These are phyloP conservation scores for Xyrauchen texanus DNA, from an alignment of 2,113 vertebrate genomes.

Conservation along the genomic window DNA sequence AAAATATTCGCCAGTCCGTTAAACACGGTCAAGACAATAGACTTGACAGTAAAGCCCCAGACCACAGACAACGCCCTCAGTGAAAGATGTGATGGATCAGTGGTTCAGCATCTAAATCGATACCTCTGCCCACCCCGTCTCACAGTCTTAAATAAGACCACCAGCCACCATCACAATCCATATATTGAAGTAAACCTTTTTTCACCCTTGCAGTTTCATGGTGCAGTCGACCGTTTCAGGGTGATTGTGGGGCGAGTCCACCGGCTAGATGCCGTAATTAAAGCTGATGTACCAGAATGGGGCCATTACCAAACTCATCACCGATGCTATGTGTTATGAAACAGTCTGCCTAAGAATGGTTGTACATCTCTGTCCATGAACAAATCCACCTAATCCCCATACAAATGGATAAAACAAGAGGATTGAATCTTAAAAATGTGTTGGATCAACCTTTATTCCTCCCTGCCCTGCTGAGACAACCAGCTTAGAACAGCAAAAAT, in stretches of 20 bases:
- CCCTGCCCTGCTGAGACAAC: neutral
- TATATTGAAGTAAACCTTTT: constrained; percentile 46
- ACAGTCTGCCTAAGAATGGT: constrained; percentile 6
- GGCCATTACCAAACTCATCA: constrained; percentile 38
- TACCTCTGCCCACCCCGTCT: neutral
- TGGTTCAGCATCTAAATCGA: constrained; percentile 23
- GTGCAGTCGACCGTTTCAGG: neutral
- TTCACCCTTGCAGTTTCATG: constrained; percentile 24
- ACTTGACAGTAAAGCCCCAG: constrained; percentile 15
- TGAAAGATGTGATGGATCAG: constrained; percentile 24
- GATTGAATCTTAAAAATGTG: neutral
- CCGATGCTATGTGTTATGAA: constrained; percentile 27
- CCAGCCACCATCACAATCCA: constrained; percentile 12
- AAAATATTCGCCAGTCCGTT: constrained; percentile 19
- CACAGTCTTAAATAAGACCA: constrained; percentile 19
- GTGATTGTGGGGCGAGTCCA: neutral
- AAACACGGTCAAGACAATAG: neutral
- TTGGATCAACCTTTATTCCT: neutral
- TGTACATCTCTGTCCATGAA: constrained; percentile 27
- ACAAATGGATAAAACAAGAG: constrained; percentile 9
- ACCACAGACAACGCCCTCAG: constrained; percentile 6
- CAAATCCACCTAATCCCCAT: constrained; percentile 21
- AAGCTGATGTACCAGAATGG: constrained; percentile 44
- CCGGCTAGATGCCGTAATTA: constrained; percentile 38
- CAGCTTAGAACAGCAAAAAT: too few species aligned